Evolutionary conservation across 92 coral and sea anemone genomes (phyloP), one percentile per base, ranked within the genome.

Genomic region (Palythoa grandiflora): DNA sequence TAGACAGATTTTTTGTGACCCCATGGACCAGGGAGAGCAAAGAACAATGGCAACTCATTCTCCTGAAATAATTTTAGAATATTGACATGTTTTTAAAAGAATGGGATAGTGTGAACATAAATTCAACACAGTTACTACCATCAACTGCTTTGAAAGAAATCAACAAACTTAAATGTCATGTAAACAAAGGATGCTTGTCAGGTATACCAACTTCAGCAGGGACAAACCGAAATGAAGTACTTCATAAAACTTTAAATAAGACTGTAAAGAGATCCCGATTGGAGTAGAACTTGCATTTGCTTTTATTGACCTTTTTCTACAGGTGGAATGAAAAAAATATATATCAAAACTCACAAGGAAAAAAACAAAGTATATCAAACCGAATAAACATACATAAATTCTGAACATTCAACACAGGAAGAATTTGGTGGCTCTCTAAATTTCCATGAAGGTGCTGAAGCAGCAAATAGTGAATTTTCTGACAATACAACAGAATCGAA

Each of bases 291-390:
- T 59, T 92, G 94, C 94, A 6, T 13, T 88, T 71, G 88, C 83
- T 11, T 85, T 90, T 68, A 83, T 90, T 8, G 89, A 87, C 68
- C 11, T 92, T 89, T 70, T 92, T 89, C 89, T 89, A 92, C 89
- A 89, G 70, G 44, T 92, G 94, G 94, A 92, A 92, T 89, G 92
- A 92, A 89, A 89, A 66, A 16, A 81, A 85, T n/a, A n/a, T n/a
- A 76, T 75, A 35, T 89, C 87, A 20, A 66, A 90, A 44, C 57
- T 73, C 51, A 39, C 11, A 44, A 63, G 15, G 79, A 91, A 72
- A 52, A 68, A 74, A 77, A 80, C 63, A 2, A 74, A 19, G 71
- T 87, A 80, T 81, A 72, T 79, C 79, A 52, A 70, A 17, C 90
- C 90, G 68, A 86, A 79, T 74, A 87, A 79, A 87, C 36, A n/a